Base-by-base conservation (phyloP, 1,140 invertebrate species). In the Hyles euphorbiae region DNA sequence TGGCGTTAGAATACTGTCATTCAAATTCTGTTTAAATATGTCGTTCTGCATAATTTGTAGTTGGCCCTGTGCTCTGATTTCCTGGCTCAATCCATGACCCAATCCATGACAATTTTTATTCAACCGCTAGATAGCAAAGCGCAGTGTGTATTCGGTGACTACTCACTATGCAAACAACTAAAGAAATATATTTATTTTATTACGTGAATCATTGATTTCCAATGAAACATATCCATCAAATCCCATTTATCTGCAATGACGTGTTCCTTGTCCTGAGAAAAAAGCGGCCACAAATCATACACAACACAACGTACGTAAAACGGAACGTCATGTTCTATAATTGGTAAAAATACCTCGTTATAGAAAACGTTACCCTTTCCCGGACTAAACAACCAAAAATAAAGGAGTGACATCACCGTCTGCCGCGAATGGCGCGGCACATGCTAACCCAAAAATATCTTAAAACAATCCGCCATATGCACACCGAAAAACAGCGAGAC, bases 401-500 rank as follows among this genome's bases (percentile, higher is more conserved):
- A 79, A 79, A 81, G 67, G 61, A 78, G 68, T 83, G 81, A 87
- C 80, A 85, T 85, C 84, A 87, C 70, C 79, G 79, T 76, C 72
- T 85, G 84, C 74, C 76, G 81, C 80, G 74, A 81, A 81, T 78
- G 81, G 71, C 72, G 70, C 63, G 64, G 84, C 84, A 84, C 81
- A 87, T 83, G 79, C 82, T 72, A 77, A 78, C 60, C 78, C 77
- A 76, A 84, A 85, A 85, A 85, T 87, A 87, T 81, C 84, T 70
- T n/a, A 56, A 80, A 78, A 78, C 61, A 77, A 80, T 87, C 75
- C 75, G 74, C 82, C 84, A 87, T 87, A 81, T 87, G 84, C 68
- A 85, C 68, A 71, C 75, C 68, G 74, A 83, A 84, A 86, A 83
- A 84, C 72, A 3, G 33, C 44, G 43, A 56, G 34, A 56, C 34